phyloP scores from a whole-genome alignment of 2,888 invertebrate species.

The Brachyopa scutellaris region DNA sequence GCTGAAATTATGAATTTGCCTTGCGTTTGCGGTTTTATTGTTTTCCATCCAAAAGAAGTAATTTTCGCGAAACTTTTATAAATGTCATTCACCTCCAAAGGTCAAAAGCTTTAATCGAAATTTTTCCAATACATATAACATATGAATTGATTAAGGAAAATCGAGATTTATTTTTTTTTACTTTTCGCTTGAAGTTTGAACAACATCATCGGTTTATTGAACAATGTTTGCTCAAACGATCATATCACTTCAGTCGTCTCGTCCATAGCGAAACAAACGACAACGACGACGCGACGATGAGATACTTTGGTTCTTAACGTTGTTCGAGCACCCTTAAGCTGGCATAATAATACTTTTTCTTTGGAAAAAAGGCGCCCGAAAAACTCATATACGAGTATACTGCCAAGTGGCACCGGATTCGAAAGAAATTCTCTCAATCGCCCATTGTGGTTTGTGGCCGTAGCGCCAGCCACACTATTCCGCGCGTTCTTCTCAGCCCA shows the following conservation, averaged over 20 bases:
- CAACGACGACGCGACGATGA: not conserved
- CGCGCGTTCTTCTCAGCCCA: not conserved
- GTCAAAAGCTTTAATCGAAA: too few relatives aligned
- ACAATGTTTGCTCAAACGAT: conserved; percentile 42
- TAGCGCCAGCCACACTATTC: conserved; percentile 54
- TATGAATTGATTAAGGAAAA: too few relatives aligned
- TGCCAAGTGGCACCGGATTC: conserved; percentile 42
- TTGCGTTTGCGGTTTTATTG: too few relatives aligned
- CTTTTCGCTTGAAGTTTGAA: too few relatives aligned
- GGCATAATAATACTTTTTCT: conserved; percentile 32
- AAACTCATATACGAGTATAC: conserved; percentile 10
- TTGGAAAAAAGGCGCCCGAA: conserved; percentile 55
- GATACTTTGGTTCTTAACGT: not conserved
- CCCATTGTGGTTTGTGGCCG: conserved; percentile 39
- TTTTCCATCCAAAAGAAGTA: too few relatives aligned
- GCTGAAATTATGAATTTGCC: too few relatives aligned
- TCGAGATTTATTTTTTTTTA: too few relatives aligned
- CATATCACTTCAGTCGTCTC: conserved; percentile 30
- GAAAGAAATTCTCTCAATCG: conserved; percentile 40
- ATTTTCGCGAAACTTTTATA: too few relatives aligned
- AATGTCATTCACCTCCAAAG: too few relatives aligned
- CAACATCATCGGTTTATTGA: conserved; percentile 26
- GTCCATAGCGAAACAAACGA: not conserved
- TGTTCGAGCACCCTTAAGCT: conserved; percentile 31
- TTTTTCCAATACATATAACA: too few relatives aligned